Base-by-base conservation (phyloP, 1,140 invertebrate species). In the Lasioglossum baleicum region DNA sequence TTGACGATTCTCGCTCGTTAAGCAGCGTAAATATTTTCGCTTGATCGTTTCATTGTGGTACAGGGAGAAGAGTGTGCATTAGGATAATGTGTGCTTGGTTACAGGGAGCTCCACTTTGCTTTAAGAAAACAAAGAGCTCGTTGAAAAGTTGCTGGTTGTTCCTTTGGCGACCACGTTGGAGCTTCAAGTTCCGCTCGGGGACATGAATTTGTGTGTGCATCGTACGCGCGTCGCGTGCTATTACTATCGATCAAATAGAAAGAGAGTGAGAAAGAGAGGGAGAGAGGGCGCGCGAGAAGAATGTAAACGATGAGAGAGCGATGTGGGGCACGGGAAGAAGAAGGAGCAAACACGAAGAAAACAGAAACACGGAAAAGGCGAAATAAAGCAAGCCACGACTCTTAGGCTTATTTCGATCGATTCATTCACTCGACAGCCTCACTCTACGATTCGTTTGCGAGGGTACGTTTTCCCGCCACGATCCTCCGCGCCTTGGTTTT, bases 321-420 rank as follows among this genome's bases (percentile, higher is more conserved):
- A 44, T 26, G 40, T 17, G 13, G 13, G 13, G 15, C 51, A 53
- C 56, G 75, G 5, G 11, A 48, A 3, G 44, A 48, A n/a, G 44
- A 22, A 60, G 13, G 40, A 69, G 51, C 10, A 69, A 58, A 70
- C 40, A 13, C 60, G 60, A 35, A 64, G 31, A 35, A 60, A 60
- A 60, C 8, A 60, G 58, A 60, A 60, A 22, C 20, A 26, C 20
- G 15, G 20, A 17, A 58, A n/a, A n/a, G n/a, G 56, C 20, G 56
- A n/a, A 58, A 75, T 75, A 75, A 76, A 76, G 69, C 22, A 26
- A 76, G 58, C 58, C 42, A 77, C 42, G 75, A 51, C 56, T 51
- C 56, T 70, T 56, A 51, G 67, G n/a, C 40, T 51, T 51, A 51
- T 63, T 71, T 63, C 67, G 58, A 77, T 77, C 75, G 75, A 77